Percentiles rank a stretch among this genome's conserved stretches.
Conservation (phyloP, 2,888 invertebrate species). For the Drosophila nr. medialis region DNA sequence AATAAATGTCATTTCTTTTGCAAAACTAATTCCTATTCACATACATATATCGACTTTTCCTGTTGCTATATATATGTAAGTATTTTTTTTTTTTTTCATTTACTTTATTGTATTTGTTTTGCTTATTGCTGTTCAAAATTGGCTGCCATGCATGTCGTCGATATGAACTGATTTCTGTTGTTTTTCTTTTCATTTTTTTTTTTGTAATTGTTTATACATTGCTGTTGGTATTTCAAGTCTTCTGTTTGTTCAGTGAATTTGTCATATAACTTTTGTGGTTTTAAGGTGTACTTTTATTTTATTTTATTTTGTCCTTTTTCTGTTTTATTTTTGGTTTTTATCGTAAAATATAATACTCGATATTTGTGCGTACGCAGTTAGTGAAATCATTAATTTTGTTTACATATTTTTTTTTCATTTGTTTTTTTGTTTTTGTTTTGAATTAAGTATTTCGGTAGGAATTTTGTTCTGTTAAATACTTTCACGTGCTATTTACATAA, state of each 20-base stretch:
- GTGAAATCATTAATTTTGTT: constrained; percentile 56
- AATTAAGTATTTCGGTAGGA: constrained; percentile 74
- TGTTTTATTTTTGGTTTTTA: constrained; percentile 43
- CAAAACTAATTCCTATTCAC: constrained; percentile 48
- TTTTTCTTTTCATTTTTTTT: constrained; percentile 36
- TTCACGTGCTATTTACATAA: constrained; percentile 71
- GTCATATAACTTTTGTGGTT: constrained; percentile 23
- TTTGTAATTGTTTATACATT: constrained; percentile 61
- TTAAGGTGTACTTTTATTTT: constrained; percentile 1
- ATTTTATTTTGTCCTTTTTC: constrained; percentile 18
- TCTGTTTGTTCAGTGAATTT: constrained; percentile 67
- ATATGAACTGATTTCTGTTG: constrained; percentile 58
- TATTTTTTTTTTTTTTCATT: constrained; percentile 13
- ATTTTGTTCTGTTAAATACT: constrained; percentile 71
- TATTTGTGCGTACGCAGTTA: constrained; percentile 73
- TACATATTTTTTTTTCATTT: constrained; percentile 16
- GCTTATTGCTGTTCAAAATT: constrained; percentile 61
- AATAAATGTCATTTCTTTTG: constrained; percentile 68
- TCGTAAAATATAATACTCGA: constrained; percentile 70
- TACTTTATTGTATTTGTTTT: constrained; percentile 27
- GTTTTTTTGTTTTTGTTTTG: constrained; percentile 13
- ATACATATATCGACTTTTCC: constrained; percentile 22
- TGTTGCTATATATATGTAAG: constrained; percentile 8
- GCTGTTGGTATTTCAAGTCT: constrained; percentile 69
- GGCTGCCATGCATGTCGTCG: constrained; percentile 47